phyloP scores from a whole-genome alignment of 1,140 invertebrate species.

The Geopemphigus sp. region DNA sequence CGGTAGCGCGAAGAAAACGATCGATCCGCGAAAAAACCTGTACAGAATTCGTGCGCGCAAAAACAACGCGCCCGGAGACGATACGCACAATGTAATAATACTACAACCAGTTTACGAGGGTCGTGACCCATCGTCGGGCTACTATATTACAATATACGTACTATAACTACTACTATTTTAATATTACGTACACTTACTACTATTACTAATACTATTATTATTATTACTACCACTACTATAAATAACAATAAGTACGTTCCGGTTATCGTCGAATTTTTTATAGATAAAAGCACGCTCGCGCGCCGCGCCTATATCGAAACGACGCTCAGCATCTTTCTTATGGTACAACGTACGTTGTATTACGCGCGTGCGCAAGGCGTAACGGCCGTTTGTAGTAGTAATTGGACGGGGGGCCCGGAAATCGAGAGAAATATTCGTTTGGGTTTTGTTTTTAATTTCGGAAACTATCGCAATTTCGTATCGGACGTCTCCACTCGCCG shows the following conservation, averaged over 20 bases:
- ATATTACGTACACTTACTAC: not conserved
- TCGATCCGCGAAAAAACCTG: no score
- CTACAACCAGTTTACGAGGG: conserved; percentile 27
- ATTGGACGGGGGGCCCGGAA: not conserved
- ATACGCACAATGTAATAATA: not conserved
- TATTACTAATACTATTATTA: not conserved
- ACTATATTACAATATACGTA: not conserved
- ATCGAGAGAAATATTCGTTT: no score
- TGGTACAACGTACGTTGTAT: no score
- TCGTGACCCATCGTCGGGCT: conserved; percentile 1
- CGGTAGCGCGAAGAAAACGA: no score
- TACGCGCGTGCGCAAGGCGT: no score
- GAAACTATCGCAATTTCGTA: conserved; percentile 3
- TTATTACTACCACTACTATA: not conserved
- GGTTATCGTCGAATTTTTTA: not conserved
- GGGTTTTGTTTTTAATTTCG: not conserved
- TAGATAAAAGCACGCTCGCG: not conserved
- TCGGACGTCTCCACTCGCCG: not conserved
- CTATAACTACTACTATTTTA: not conserved
- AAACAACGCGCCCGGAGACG: not conserved
- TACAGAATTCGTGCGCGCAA: no score
- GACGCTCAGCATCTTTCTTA: not conserved
- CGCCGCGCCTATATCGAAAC: no score
- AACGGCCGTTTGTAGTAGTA: not conserved
- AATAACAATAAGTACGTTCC: no score